Conservation (phyloP, 1,140 invertebrate species). For the Drosophila repleta region DNA sequence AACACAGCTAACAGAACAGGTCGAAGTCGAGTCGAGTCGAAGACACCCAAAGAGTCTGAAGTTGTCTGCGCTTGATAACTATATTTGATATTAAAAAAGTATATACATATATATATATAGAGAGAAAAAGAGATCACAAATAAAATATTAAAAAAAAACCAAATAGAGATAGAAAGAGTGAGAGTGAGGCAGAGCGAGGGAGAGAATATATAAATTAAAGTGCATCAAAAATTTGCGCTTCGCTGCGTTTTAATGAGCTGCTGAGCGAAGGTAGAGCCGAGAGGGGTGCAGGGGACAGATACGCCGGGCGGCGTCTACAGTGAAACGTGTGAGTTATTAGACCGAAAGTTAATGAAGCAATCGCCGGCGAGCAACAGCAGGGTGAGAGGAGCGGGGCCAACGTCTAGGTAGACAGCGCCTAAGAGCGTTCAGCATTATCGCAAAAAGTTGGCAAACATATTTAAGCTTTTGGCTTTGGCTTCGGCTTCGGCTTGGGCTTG, state of each 20-base stretch:
- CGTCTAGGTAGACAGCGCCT: slow-evolving; percentile 7
- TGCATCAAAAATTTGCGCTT: slow-evolving; percentile 50
- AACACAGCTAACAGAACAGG: slow-evolving; percentile 11
- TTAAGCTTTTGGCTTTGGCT: slow-evolving; percentile 29
- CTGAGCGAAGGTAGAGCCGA: background rate
- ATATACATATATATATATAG: too few species aligned
- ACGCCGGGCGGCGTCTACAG: background rate
- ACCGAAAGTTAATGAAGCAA: slow-evolving; percentile 59
- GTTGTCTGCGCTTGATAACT: slow-evolving; percentile 6
- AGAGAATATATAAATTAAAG: slow-evolving; percentile 15
- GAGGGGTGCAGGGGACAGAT: background rate
- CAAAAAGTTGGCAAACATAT: slow-evolving; percentile 29
- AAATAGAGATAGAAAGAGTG: slow-evolving; percentile 5
- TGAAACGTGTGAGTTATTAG: slow-evolving; percentile 59
- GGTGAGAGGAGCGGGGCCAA: background rate
- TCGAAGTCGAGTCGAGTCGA: background rate
- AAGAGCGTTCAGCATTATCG: slow-evolving; percentile 6
- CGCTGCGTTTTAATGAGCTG: slow-evolving; percentile 46
- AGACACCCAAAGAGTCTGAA: slow-evolving; percentile 2
- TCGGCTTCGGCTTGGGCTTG: slow-evolving; percentile 9
- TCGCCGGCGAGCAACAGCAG: slow-evolving; percentile 1
- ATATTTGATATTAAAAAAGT: slow-evolving; percentile 19
- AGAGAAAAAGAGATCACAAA: slow-evolving; percentile 38
- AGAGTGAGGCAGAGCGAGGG: background rate
- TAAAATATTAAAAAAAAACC: slow-evolving; percentile 47